Percentiles rank a stretch among this genome's conserved stretches.
phyloP scores from a whole-genome alignment of 2,797 vertebrate genomes.

The Ptychobarbus kaznakovi region DNA sequence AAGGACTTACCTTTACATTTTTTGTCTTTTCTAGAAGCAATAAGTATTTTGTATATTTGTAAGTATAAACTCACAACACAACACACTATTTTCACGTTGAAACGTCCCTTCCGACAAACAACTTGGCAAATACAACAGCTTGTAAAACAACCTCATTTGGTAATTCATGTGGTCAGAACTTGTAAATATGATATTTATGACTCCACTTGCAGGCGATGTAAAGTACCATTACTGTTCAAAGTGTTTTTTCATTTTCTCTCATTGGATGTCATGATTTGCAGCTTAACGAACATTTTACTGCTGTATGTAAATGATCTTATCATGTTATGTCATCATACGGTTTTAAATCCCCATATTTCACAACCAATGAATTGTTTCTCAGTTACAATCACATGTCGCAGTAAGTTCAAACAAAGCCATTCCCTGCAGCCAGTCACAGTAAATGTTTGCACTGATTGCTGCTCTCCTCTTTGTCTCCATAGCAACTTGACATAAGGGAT shows the following conservation, averaged over 20 bases:
- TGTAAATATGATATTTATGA: not conserved
- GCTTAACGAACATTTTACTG: not conserved
- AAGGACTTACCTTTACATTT: not conserved
- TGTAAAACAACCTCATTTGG: not conserved
- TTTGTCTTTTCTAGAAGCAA: not conserved
- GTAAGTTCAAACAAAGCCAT: constrained; percentile 28
- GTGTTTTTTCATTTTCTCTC: not conserved
- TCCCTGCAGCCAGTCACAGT: not conserved
- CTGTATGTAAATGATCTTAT: not conserved
- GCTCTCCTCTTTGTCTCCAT: constrained; percentile 55
- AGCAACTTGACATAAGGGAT: constrained; percentile 56
- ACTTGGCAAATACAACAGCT: not conserved
- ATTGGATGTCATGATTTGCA: not conserved
- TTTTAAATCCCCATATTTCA: not conserved
- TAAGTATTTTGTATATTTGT: too few relatives aligned
- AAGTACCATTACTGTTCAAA: not conserved
- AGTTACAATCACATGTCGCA: not conserved
- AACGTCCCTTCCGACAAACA: not conserved
- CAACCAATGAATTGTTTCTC: not conserved
- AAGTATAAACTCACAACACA: not conserved
- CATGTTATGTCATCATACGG: not conserved
- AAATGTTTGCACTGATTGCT: constrained; percentile 35
- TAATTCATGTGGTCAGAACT: not conserved
- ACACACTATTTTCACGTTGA: not conserved
- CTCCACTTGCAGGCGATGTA: not conserved